phyloP scores from a whole-genome alignment of 2,113 vertebrate genomes.

The Gobius niger region DNA sequence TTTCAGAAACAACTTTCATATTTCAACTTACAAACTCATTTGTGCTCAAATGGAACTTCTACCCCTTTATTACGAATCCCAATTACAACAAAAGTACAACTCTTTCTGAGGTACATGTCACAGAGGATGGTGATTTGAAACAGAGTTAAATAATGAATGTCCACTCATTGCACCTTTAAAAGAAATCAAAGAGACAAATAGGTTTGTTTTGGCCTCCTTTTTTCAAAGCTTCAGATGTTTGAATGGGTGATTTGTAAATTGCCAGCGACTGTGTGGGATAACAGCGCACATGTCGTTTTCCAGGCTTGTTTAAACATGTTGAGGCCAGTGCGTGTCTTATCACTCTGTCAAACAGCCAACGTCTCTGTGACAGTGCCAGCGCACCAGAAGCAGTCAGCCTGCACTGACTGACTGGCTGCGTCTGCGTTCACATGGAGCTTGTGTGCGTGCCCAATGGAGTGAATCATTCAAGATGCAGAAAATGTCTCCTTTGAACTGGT shows the following conservation, averaged over 20 bases:
- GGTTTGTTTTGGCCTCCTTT: neutral
- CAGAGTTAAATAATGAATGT: no score
- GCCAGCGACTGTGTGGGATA: conserved; percentile 18
- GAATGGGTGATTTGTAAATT: conserved; percentile 20
- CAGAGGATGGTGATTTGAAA: no score
- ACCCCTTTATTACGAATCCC: no score
- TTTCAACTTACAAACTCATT: no score
- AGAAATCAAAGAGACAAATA: no score
- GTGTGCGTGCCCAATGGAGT: conserved; percentile 19
- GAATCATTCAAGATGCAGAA: conserved; percentile 28
- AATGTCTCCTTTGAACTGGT: conserved; percentile 7
- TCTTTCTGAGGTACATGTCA: no score
- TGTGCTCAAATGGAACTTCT: no score
- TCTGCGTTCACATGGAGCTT: conserved; percentile 37
- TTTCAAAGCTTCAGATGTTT: neutral
- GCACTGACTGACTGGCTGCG: conserved; percentile 24
- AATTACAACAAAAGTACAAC: no score
- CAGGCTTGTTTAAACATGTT: conserved; percentile 59
- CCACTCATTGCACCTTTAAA: no score
- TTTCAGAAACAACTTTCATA: no score
- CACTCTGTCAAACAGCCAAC: conserved; percentile 46
- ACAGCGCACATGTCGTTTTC: conserved; percentile 7
- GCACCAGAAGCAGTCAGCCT: conserved; percentile 45
- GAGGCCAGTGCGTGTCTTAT: conserved; percentile 18
- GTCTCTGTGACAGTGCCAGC: conserved; percentile 37